Evolutionary conservation across 2,888 invertebrate species (phyloP).

Genomic region (Drosophila longiperda): DNA sequence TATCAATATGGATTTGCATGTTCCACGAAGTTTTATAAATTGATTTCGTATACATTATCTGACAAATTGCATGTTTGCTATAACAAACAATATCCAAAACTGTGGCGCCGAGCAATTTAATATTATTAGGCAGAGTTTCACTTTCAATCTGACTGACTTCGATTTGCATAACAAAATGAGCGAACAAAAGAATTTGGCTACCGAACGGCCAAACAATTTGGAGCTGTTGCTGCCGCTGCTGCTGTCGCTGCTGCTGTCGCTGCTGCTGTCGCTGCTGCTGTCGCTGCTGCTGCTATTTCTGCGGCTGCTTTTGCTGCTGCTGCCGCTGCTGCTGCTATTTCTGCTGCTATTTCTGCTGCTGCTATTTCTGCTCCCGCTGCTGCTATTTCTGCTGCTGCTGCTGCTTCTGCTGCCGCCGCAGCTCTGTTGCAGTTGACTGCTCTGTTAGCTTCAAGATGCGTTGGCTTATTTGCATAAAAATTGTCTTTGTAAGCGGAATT

Average conservation of each 20-base stretch:
- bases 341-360: not conserved
- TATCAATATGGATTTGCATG: constrained; percentile 24
- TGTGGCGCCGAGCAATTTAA: constrained; percentile 65
- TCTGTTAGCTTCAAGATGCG: constrained; percentile 30
- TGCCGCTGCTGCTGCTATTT: not conserved
- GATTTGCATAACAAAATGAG: constrained; percentile 82
- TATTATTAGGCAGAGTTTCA: constrained; percentile 69
- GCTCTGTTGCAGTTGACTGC: constrained; percentile 26
- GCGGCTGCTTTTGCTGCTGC: constrained; percentile 20
- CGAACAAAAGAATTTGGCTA: constrained; percentile 78
- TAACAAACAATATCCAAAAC: constrained; percentile 60
- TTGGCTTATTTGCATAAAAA: constrained; percentile 72
- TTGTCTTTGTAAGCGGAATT: constrained; percentile 73
- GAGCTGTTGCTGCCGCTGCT: constrained; percentile 41
- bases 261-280: constrained; percentile 21
- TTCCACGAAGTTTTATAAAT: constrained; percentile 49
- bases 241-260: constrained; percentile 29
- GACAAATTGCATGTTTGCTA: constrained; percentile 70
- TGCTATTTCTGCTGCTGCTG: constrained; percentile 29
- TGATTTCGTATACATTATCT: constrained; percentile 50
- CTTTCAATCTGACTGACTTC: constrained; percentile 64
- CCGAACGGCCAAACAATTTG: constrained; percentile 74
- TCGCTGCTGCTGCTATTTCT: not conserved
- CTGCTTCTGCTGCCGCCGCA: not conserved
- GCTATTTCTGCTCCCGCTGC: constrained; percentile 45